Percentiles rank a stretch among this genome's conserved stretches.
Conservation (phyloP, 1,140 invertebrate species). For the Leucophenga varia region DNA sequence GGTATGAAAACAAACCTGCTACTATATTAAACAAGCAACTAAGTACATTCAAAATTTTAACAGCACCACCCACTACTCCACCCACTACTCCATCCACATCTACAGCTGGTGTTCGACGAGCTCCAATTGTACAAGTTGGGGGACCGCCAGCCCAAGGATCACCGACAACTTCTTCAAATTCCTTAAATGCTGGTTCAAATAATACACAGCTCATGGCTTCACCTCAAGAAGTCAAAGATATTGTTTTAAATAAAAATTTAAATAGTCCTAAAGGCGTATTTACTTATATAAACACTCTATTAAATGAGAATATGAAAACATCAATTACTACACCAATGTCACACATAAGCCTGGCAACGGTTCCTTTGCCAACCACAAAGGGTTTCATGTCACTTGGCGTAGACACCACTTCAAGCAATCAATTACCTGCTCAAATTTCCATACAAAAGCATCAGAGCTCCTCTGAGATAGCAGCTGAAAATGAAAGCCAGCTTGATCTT, state of each 20-base stretch:
- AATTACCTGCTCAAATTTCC: slow-evolving; percentile 46
- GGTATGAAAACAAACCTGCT: too few relatives aligned
- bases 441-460: slow-evolving; percentile 51
- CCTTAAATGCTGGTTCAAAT: not conserved
- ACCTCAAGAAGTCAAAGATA: slow-evolving; percentile 43
- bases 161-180: slow-evolving; percentile 6
- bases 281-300: slow-evolving; percentile 41
- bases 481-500: slow-evolving; percentile 53
- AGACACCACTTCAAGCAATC: slow-evolving; percentile 47
- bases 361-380: too few relatives aligned
- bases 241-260: slow-evolving; percentile 45
- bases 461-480: slow-evolving; percentile 44
- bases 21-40: too few relatives aligned
- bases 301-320: slow-evolving; percentile 24
- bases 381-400: slow-evolving; percentile 47
- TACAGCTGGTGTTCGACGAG: slow-evolving; percentile 18
- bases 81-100: slow-evolving; percentile 1
- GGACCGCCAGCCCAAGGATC: too few relatives aligned
- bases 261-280: slow-evolving; percentile 48
- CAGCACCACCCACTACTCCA: too few relatives aligned
- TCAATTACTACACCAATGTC: too few relatives aligned
- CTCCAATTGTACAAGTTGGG: slow-evolving; percentile 26
- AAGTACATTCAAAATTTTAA: too few relatives aligned
- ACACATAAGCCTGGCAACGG: too few relatives aligned
- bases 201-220: slow-evolving; percentile 7